These are phyloP conservation scores for Recurvirostra avosetta DNA, from an alignment of 2,113 vertebrate species.

Conservation along the genomic window DNA sequence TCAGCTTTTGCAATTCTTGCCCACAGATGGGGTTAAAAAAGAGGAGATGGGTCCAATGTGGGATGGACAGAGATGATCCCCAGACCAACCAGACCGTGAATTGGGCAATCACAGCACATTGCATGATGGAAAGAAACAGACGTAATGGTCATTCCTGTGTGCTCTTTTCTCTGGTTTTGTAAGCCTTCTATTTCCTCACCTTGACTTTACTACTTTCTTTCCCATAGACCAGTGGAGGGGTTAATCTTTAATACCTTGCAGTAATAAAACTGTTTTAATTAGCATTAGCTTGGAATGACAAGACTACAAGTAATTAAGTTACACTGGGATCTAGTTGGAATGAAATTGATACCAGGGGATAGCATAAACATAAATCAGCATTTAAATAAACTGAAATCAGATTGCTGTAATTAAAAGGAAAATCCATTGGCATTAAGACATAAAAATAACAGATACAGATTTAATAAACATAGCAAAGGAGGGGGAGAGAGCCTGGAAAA, in stretches of 20 bases:
- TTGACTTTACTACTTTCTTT: conserved; percentile 1
- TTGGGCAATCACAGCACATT: background rate
- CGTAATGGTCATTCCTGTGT: background rate
- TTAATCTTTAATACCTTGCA: conserved; percentile 62
- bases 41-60: background rate
- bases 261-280: conserved; percentile 69
- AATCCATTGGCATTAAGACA: conserved; percentile 48
- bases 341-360: conserved; percentile 71
- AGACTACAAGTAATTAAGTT: conserved; percentile 71
- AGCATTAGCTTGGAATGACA: conserved; percentile 61
- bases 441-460: conserved; percentile 65
- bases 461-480: conserved; percentile 28
- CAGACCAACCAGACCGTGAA: background rate
- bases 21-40: background rate
- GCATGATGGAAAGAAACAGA: background rate
- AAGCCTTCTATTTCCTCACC: background rate
- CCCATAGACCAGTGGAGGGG: conserved; percentile 4
- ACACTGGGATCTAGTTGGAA: conserved; percentile 69
- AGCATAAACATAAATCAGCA: conserved; percentile 67
- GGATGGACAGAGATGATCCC: background rate
- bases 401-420: conserved; percentile 69
- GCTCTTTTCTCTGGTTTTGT: background rate
- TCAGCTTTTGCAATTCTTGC: background rate
- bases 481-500: background rate
- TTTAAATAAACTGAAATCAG: conserved; percentile 72